Evolutionary conservation across 2,797 vertebrate genomes (phyloP).

Genomic region (Phataginus tricuspis): DNA sequence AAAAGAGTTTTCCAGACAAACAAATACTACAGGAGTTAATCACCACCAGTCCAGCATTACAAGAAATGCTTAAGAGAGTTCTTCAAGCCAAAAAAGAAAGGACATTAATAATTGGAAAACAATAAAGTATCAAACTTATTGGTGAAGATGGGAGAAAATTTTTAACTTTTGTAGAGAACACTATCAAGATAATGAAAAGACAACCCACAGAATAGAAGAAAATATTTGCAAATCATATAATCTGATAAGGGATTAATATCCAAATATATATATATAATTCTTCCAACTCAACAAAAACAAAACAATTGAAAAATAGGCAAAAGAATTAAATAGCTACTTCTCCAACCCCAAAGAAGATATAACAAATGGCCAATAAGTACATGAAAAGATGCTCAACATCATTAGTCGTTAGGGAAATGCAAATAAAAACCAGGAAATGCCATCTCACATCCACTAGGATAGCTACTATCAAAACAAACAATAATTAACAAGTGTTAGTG

Average conservation of each 20-base stretch:
- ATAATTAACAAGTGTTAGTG: not conserved
- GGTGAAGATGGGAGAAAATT: not conserved
- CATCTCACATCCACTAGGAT: not conserved
- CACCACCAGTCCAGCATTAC: not conserved
- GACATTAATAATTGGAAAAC: not conserved
- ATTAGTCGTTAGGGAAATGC: not conserved
- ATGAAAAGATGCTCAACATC: not conserved
- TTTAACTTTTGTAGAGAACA: not conserved
- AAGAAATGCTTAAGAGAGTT: not conserved
- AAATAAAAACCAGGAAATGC: not conserved
- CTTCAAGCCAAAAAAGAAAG: not conserved
- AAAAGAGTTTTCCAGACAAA: not conserved
- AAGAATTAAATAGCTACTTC: not conserved
- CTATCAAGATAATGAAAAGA: not conserved
- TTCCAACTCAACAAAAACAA: not conserved
- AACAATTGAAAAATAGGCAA: not conserved
- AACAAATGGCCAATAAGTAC: not conserved
- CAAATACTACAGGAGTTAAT: not conserved
- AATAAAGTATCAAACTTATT: not conserved
- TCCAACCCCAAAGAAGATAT: not conserved
- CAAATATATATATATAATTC: not conserved
- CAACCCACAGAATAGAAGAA: not conserved
- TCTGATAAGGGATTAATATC: not conserved
- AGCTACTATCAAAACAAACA: not conserved
- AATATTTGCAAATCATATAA: not conserved